A percentile compares a stretch with the other conserved stretches of the same genome.
Conservation (phyloP, 2,888 invertebrate genomes). For the Hirtodrosophila histrioides region DNA sequence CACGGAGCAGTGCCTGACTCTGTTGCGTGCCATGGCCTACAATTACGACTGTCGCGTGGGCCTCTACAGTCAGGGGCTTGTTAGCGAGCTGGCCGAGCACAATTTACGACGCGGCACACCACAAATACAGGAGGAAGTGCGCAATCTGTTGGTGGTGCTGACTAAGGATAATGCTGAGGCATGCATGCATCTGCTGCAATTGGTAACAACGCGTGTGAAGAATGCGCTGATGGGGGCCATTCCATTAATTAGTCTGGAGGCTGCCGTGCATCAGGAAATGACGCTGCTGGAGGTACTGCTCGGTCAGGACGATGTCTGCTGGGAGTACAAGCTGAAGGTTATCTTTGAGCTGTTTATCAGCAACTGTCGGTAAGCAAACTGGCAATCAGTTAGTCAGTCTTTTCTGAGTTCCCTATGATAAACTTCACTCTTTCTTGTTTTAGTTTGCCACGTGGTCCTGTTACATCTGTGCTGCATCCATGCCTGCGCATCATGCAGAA, state of each 20-base stretch:
- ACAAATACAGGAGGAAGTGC: slow-evolving; percentile 94
- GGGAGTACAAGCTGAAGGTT: slow-evolving; percentile 95
- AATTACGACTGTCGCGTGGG: slow-evolving; percentile 90
- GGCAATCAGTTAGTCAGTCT: background rate
- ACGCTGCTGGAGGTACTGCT: slow-evolving; percentile 93
- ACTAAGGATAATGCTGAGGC: slow-evolving; percentile 94
- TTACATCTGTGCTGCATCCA: slow-evolving; percentile 95
- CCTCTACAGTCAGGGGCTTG: slow-evolving; percentile 93
- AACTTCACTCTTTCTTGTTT: background rate
- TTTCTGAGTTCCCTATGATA: too few relatives aligned
- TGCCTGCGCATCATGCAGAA: slow-evolving; percentile 95
- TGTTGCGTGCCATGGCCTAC: slow-evolving; percentile 94
- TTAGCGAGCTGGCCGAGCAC: slow-evolving; percentile 94
- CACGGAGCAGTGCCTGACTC: slow-evolving; percentile 96
- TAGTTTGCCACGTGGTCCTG: slow-evolving; percentile 90
- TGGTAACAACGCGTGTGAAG: slow-evolving; percentile 94
- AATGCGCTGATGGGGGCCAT: slow-evolving; percentile 91
- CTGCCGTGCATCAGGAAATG: slow-evolving; percentile 94
- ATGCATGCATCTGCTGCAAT: slow-evolving; percentile 86
- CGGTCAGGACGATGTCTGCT: slow-evolving; percentile 96
- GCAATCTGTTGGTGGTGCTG: slow-evolving; percentile 93
- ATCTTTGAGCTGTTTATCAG: slow-evolving; percentile 94
- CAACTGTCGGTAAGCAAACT: slow-evolving; percentile 86
- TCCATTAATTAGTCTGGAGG: slow-evolving; percentile 89
- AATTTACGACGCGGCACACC: slow-evolving; percentile 94